Conservation (phyloP, 1,140 invertebrate genomes). For the Mamestra configurata region DNA sequence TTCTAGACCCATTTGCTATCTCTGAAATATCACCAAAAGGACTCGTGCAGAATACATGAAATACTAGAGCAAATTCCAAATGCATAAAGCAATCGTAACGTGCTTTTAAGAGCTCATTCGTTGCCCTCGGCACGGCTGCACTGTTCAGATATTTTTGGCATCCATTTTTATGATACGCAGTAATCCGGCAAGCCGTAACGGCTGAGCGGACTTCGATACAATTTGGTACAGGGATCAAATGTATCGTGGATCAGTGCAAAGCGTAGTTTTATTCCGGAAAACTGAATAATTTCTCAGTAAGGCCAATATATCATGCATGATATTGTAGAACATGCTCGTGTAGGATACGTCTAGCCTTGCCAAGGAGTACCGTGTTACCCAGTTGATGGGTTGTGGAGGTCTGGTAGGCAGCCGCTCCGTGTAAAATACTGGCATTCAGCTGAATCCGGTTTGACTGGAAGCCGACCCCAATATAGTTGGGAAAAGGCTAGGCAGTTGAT, state of each 20-base stretch:
- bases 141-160: conserved; percentile 31
- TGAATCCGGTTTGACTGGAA: too few relatives aligned
- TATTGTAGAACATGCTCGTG: too few relatives aligned
- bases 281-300: background rate
- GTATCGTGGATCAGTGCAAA: background rate
- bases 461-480: too few relatives aligned
- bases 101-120: conserved; percentile 29
- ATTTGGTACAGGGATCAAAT: background rate
- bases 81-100: conserved; percentile 32
- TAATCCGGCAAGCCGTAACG: conserved; percentile 17
- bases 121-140: conserved; percentile 17
- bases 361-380: too few relatives aligned
- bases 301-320: background rate
- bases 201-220: conserved; percentile 3
- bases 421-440: too few relatives aligned
- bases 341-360: too few relatives aligned
- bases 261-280: background rate
- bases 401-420: too few relatives aligned
- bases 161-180: conserved; percentile 26
- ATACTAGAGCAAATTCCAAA: conserved; percentile 37
- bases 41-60: conserved; percentile 19
- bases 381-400: too few relatives aligned
- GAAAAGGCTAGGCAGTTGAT: too few relatives aligned
- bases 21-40: conserved; percentile 26
- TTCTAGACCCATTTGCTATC: conserved; percentile 1